These are phyloP conservation scores for Drosophila nigritarsus DNA, from an alignment of 2,888 invertebrate species.

Conservation along the genomic window DNA sequence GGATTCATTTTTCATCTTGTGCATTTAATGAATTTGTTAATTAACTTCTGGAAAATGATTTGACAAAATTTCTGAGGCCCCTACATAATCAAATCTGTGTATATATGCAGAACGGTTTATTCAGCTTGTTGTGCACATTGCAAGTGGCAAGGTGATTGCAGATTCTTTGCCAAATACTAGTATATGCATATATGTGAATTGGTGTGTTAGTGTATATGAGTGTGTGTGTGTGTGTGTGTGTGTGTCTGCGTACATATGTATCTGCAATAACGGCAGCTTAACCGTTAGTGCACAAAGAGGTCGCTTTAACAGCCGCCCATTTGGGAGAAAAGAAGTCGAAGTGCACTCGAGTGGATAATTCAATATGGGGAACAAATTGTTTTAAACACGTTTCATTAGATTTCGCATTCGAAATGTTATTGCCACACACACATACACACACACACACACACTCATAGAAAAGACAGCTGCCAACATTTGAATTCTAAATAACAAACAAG, in stretches of 20 bases:
- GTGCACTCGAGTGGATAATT: conserved; percentile 76
- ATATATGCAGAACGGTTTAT: neutral
- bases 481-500: conserved; percentile 57
- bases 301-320: conserved; percentile 4
- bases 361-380: conserved; percentile 80
- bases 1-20: neutral
- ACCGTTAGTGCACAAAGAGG: conserved; percentile 13
- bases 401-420: conserved; percentile 64
- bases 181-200: neutral
- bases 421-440: conserved; percentile 25
- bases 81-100: neutral
- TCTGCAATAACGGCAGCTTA: conserved; percentile 9
- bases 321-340: conserved; percentile 53
- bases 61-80: neutral
- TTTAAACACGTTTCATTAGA: conserved; percentile 81
- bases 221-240: neutral
- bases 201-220: neutral
- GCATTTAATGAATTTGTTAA: neutral
- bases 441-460: conserved; percentile 10
- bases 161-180: neutral
- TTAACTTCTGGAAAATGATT: neutral
- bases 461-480: conserved; percentile 41
- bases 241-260: neutral
- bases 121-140: conserved; percentile 1
- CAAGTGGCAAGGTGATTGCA: neutral